These are phyloP conservation scores for Novumbra hubbsi DNA, from an alignment of 2,797 vertebrate genomes.

Conservation along the genomic window DNA sequence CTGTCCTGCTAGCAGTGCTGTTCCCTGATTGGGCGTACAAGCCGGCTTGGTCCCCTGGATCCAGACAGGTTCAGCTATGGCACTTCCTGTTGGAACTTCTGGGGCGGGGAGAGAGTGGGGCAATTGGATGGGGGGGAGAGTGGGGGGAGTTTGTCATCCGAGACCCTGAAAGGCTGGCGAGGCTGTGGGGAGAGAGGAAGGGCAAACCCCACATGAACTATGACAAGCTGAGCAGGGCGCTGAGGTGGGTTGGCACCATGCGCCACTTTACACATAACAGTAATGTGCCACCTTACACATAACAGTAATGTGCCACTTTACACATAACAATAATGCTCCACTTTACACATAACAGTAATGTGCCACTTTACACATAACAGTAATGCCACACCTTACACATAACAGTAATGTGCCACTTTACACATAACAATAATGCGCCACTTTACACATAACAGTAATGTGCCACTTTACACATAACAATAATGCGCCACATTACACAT, in stretches of 20 bases:
- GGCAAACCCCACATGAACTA: constrained; percentile 82
- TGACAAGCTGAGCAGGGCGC: constrained; percentile 80
- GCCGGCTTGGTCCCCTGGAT: constrained; percentile 75
- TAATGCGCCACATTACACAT: no score
- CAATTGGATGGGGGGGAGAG: constrained; percentile 74
- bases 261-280: background rate
- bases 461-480: no score
- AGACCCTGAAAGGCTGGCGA: constrained; percentile 71
- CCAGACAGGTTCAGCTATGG: constrained; percentile 76
- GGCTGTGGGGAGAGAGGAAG: constrained; percentile 77
- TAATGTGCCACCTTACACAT: background rate
- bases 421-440: no score
- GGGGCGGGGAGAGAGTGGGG: constrained; percentile 61
- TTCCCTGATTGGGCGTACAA: constrained; percentile 81
- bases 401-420: no score
- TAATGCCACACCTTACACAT: no score
- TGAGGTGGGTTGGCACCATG: constrained; percentile 69
- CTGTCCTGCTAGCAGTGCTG: constrained; percentile 62
- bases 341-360: background rate
- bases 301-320: background rate
- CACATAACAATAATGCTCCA: background rate
- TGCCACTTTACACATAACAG: no score
- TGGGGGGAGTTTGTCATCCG: constrained; percentile 77
- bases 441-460: no score
- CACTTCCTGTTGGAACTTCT: constrained; percentile 77